Base-by-base conservation (phyloP, 1,140 invertebrate species). In the Cydia pomonella region DNA sequence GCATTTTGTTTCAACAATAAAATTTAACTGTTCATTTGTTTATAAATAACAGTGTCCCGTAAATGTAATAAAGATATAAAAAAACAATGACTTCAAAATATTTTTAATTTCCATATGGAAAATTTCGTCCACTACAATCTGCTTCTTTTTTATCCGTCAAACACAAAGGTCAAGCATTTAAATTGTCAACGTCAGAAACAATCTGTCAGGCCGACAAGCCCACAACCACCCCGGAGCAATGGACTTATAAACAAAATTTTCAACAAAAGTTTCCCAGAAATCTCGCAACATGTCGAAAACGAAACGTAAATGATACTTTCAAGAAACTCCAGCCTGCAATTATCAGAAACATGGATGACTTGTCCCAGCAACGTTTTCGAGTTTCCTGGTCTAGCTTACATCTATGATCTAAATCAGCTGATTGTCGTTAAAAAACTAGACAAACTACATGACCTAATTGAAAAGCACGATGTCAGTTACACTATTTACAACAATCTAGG, bases 401-500 rank as follows among this genome's bases (percentile, higher is more conserved):
- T 87, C 50, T 80, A 73, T 27, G 66, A 81, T 27, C 78, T 87
- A 75, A 74, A 86, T 71, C 72, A 87, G 63, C 71, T 89, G 5
- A 82, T 87, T n/a, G 76, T 89, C 12, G 77, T 75, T 0, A 72
- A 79, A 47, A 78, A 80, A 81, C 50, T 72, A 3, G 83, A 89
- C 73, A 73, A 75, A 21, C 79, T 85, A n/a, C 86, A 87, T 29
- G 62, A 81, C 27, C 12, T 86, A 1, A 84, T 87, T 33, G 81
- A 82, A 2, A 73, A 73, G 13, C 69, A 74, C 18, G 76, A 78
- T 16, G 69, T 73, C 2, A 53, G 79, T 4, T 87, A 86, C 75
- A 88, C 84, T 1, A 80, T 88, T 7, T 85, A 81, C 44, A 87
- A 88, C 47, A 83, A 79, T 18, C 16, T 76, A 50, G 84, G 86